These are phyloP conservation scores for Nasonia giraulti DNA, from an alignment of 1,140 invertebrate species.

Conservation along the genomic window DNA sequence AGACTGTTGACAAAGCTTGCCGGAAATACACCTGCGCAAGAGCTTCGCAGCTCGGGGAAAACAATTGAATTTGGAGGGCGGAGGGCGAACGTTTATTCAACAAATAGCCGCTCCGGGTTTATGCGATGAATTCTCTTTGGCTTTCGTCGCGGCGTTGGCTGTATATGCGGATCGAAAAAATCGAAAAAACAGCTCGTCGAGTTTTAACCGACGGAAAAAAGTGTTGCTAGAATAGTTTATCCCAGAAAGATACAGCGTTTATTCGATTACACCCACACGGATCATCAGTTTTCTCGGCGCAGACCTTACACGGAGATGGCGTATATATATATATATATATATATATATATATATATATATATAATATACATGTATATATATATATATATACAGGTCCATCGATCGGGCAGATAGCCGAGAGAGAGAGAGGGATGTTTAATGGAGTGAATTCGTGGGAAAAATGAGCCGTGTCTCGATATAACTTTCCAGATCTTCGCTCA, in stretches of 20 bases:
- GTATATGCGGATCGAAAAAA: background rate
- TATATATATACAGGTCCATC: background rate
- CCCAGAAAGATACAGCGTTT: background rate
- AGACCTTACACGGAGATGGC: too few species aligned
- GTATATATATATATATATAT: background rate
- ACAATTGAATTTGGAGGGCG: background rate
- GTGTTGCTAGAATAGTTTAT: background rate
- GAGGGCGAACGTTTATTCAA: background rate
- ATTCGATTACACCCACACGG: background rate
- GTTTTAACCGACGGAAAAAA: background rate
- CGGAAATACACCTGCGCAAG: background rate
- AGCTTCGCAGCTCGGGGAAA: background rate
- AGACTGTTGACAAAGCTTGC: background rate
- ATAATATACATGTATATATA: too few species aligned
- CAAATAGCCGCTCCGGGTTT: background rate
- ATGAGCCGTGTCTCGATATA: slow-evolving; percentile 58
- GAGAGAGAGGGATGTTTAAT: slow-evolving; percentile 71
- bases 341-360: too few species aligned
- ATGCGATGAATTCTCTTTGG: background rate
- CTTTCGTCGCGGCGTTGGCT: background rate
- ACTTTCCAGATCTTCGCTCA: background rate
- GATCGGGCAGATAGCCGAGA: slow-evolving; percentile 64
- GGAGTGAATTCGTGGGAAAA: slow-evolving; percentile 74
- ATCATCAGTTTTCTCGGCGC: background rate
- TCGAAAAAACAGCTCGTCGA: background rate